Evolutionary conservation across 2,113 vertebrate genomes (phyloP).

Genomic region (Albula goreensis): DNA sequence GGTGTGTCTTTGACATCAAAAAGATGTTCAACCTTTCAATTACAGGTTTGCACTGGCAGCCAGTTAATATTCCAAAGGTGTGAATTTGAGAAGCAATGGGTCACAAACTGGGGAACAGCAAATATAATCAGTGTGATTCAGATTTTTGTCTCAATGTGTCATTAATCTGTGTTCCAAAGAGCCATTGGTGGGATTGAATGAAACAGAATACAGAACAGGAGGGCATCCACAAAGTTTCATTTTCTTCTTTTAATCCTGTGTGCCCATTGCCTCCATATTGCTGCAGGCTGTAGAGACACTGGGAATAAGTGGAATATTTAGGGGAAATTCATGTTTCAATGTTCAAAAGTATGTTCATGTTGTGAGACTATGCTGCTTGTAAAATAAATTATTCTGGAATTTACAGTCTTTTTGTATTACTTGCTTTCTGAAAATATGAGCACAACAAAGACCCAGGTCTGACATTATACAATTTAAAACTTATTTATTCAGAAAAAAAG

Average conservation of each 20-base stretch:
- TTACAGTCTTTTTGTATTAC: not conserved
- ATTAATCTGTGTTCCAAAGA: not conserved
- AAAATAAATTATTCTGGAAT: not conserved
- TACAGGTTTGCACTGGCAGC: not conserved
- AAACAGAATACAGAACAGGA: not conserved
- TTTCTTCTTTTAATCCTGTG: too few species aligned
- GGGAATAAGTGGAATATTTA: not conserved
- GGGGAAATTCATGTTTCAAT: not conserved
- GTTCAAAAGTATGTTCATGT: not conserved
- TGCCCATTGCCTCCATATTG: too few species aligned
- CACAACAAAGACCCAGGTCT: not conserved
- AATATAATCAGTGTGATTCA: not conserved
- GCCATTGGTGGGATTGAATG: not conserved
- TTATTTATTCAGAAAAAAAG: not conserved
- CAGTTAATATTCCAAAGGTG: not conserved
- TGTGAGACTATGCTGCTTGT: not conserved
- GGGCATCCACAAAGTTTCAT: not conserved
- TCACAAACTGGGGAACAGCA: not conserved
- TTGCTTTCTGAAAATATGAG: not conserved
- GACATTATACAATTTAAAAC: not conserved
- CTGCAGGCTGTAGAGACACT: too few species aligned
- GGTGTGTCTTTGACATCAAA: too few species aligned
- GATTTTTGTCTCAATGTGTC: not conserved
- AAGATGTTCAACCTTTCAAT: not conserved
- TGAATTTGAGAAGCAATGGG: not conserved